Conservation (phyloP, 2,113 vertebrate genomes). For the Austrofundulus limnaeus region DNA sequence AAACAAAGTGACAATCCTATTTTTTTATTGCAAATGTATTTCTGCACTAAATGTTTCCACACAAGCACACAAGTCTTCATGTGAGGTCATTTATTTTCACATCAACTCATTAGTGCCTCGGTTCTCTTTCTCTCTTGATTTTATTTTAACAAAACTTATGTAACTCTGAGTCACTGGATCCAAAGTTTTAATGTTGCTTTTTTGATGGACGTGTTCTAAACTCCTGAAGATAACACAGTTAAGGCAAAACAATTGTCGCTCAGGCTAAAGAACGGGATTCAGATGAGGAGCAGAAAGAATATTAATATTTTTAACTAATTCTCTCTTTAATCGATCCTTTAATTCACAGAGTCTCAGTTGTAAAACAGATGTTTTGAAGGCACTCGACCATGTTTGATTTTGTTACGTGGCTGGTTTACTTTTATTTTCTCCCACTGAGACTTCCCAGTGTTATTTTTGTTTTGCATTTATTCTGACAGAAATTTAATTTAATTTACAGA, state of each 20-base stretch:
- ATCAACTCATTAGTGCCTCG: constrained; percentile 27
- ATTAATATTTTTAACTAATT: neutral
- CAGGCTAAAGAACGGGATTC: neutral
- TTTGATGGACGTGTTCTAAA: neutral
- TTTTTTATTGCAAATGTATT: constrained; percentile 75
- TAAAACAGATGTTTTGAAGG: neutral
- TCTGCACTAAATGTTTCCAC: constrained; percentile 69
- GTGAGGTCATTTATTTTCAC: constrained; percentile 51
- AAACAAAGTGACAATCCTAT: constrained; percentile 71
- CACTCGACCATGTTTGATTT: constrained; percentile 34
- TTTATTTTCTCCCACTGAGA: constrained; percentile 5
- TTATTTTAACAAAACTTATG: too few species aligned
- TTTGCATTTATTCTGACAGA: constrained; percentile 47
- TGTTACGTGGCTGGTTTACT: constrained; percentile 21
- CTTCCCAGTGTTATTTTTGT: constrained; percentile 53
- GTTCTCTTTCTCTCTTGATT: neutral
- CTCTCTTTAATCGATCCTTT: neutral
- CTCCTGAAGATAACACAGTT: too few species aligned
- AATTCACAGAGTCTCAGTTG: neutral
- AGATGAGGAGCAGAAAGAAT: too few species aligned
- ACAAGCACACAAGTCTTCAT: constrained; percentile 63
- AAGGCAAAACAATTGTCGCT: neutral
- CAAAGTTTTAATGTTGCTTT: neutral
- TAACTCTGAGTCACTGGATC: neutral
- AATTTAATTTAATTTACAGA: constrained; percentile 62